Conservation (phyloP, 2,113 vertebrate genomes). For the Mesoclemmys tuberculata region DNA sequence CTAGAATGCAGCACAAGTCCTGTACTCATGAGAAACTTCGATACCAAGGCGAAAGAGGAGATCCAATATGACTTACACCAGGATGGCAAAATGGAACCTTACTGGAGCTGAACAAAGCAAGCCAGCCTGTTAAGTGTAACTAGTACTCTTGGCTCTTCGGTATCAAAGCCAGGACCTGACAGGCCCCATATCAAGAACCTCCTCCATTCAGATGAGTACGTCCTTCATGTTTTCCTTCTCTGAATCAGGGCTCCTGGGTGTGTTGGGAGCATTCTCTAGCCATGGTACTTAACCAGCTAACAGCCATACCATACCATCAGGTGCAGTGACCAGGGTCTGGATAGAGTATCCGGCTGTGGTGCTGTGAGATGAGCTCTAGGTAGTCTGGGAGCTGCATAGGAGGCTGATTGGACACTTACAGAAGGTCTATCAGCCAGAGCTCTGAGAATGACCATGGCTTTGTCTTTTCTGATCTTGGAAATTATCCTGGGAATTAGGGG, state of each 20-base stretch:
- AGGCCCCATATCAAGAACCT: not conserved
- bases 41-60: not conserved
- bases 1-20: not conserved
- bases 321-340: too few species aligned
- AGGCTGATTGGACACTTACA: not conserved
- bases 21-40: not conserved
- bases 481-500: too few species aligned
- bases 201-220: not conserved
- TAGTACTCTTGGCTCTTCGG: not conserved
- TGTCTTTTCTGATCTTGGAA: not conserved
- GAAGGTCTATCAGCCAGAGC: not conserved
- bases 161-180: not conserved
- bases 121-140: not conserved
- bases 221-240: not conserved
- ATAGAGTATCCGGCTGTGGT: too few species aligned
- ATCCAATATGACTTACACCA: not conserved
- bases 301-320: too few species aligned
- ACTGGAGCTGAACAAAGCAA: not conserved
- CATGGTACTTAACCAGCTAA: not conserved
- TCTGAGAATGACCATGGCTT: not conserved
- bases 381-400: not conserved
- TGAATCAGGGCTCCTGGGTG: not conserved
- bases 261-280: not conserved
- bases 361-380: not conserved
- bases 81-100: not conserved